These are phyloP conservation scores for Pristionchus mayeri DNA, from an alignment of 2,888 invertebrate genomes.

Conservation along the genomic window DNA sequence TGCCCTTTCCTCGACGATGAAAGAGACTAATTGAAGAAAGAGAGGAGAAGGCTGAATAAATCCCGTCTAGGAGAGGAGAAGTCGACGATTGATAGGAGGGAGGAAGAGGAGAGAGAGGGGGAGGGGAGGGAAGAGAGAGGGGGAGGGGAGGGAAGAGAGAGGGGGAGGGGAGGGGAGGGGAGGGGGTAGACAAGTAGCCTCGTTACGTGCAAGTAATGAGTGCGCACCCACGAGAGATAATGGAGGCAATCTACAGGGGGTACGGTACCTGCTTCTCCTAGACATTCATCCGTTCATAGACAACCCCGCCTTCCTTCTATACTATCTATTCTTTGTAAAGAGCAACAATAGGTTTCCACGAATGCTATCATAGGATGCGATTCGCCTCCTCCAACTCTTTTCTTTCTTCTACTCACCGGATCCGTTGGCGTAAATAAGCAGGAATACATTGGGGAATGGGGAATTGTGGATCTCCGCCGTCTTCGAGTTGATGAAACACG, in stretches of 20 bases:
- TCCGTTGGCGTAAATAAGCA: conserved; percentile 76
- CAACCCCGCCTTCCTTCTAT: too few relatives aligned
- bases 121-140: conserved; percentile 14
- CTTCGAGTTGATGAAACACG: conserved; percentile 76
- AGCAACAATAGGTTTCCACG: too few relatives aligned
- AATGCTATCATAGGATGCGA: too few relatives aligned
- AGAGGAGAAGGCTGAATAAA: conserved; percentile 8
- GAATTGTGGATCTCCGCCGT: conserved; percentile 75
- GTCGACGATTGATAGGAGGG: not conserved
- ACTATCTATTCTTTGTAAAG: too few relatives aligned
- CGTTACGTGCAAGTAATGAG: conserved; percentile 21
- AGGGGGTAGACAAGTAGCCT: conserved; percentile 4
- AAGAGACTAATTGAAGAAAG: conserved; percentile 30
- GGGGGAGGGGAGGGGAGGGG: too few relatives aligned
- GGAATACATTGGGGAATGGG: conserved; percentile 76
- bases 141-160: not conserved
- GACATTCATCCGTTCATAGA: too few relatives aligned
- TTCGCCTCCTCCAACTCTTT: too few relatives aligned
- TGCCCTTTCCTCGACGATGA: conserved; percentile 26
- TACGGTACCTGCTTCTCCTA: not conserved
- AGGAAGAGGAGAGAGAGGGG: not conserved
- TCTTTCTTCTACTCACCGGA: conserved; percentile 71
- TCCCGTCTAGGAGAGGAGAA: not conserved
- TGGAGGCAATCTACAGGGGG: not conserved
- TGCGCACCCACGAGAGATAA: not conserved